Conservation (phyloP, 2,113 vertebrate species). For the Plectropomus leopardus region DNA sequence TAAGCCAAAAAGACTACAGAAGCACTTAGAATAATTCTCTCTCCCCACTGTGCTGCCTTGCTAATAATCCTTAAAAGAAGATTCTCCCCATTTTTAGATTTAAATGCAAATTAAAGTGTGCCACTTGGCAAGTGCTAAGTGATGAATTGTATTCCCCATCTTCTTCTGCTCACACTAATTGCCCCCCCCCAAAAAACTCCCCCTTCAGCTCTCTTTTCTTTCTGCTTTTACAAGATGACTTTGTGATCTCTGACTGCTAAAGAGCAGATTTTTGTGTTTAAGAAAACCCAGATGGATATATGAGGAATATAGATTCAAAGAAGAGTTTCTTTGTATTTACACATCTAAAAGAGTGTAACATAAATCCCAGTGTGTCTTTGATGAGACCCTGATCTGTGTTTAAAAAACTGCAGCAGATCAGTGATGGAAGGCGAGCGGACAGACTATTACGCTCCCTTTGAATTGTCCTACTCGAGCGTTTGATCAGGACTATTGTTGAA, state of each 20-base stretch:
- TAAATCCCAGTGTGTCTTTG: background rate
- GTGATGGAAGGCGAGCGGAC: background rate
- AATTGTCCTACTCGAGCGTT: conserved; percentile 25
- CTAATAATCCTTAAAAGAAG: conserved; percentile 40
- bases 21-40: background rate
- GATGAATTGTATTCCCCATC: conserved; percentile 59
- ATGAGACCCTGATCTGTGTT: background rate
- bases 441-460: conserved; percentile 5
- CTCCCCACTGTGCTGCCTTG: background rate
- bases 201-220: conserved; percentile 8
- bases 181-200: conserved; percentile 3
- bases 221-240: background rate
- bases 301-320: background rate
- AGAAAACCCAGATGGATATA: background rate
- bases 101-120: conserved; percentile 64
- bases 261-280: background rate
- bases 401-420: background rate
- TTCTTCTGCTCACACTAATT: conserved; percentile 54
- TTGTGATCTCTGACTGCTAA: conserved; percentile 12
- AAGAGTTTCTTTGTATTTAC: background rate
- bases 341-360: background rate
- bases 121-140: conserved; percentile 49
- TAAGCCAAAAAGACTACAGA: background rate
- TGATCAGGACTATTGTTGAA: conserved; percentile 30
- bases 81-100: conserved; percentile 48